Conservation (phyloP, 2,888 invertebrate genomes). For the Ornithoptera alexandrae region DNA sequence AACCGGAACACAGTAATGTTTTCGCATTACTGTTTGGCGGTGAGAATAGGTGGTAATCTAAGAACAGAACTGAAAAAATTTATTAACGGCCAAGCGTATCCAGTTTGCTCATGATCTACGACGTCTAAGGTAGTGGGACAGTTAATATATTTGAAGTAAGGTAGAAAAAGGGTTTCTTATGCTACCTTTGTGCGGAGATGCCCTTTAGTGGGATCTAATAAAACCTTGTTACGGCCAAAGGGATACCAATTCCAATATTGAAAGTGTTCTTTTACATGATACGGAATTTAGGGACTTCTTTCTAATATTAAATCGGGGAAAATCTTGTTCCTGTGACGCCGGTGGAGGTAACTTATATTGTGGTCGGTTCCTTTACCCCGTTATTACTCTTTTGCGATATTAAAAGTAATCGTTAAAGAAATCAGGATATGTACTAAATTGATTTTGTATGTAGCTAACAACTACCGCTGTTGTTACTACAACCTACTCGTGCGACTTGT, state of each 20-base stretch:
- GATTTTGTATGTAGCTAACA: too few relatives aligned
- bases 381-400: background rate
- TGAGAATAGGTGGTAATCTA: too few relatives aligned
- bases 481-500: too few relatives aligned
- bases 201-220: constrained; percentile 80
- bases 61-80: background rate
- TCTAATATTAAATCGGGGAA: constrained; percentile 74
- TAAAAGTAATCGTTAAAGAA: background rate
- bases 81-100: background rate
- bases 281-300: constrained; percentile 78
- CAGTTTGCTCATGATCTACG: constrained; percentile 34
- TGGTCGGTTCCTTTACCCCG: constrained; percentile 35
- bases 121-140: constrained; percentile 68
- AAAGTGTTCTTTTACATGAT: constrained; percentile 80
- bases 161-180: constrained; percentile 78
- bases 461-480: too few relatives aligned
- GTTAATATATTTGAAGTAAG: constrained; percentile 80
- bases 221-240: constrained; percentile 80
- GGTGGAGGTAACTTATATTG: constrained; percentile 48
- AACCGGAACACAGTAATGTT: too few relatives aligned
- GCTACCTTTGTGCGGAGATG: constrained; percentile 78
- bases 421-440: background rate
- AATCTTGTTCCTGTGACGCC: constrained; percentile 68
- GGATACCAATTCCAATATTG: constrained; percentile 80
- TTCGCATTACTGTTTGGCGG: too few relatives aligned